Evolutionary conservation across 2,888 invertebrate genomes (phyloP), one percentile per base, ranked within the genome.

Genomic region (Diogma glabrata): DNA sequence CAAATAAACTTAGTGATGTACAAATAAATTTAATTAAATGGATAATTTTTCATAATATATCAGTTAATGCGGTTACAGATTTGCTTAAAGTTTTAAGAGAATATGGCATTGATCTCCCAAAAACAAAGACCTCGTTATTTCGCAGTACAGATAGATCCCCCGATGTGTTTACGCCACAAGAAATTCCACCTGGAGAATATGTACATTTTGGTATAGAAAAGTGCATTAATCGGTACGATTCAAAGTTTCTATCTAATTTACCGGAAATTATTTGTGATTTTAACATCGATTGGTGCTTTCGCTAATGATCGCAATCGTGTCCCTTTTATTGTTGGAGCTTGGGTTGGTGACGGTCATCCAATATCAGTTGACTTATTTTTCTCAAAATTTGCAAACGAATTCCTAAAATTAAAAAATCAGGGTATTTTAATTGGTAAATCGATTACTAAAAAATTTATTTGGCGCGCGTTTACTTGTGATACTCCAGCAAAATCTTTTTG

Each of bases 271-370:
- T 46, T 46, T 46, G 46, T 16, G 46, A 46, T n/a, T 46, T 46
- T 26, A 46, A 46, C 24, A n/a, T 46, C 12, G 46, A 46, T 26
- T 23, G 46, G 46, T 14, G 12, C 46, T 46, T 46, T 46, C 22
- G 22, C 12, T 9, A 16, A 26, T 22, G 14, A 22, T 3, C 23
- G 26, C 7, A 12, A 20, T 12, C 23, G 16, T 14, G 12, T 24
- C 12, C 24, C 26, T n/a, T 46, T 46, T 46, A 24, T 46, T 22
- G 45, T 45, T 20, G 45, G 45, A 9, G 45, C 45, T 45, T 45
- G 45, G 45, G 10, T 28, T 12, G 28, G 28, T 28, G 22, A 9
- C 19, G 43, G 43, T 7, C 45, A 23, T 19, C 45, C 45, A 3
- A 20, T 19, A 8, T 45, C 45, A 17, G 12, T 20, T n/a, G 45